Base-by-base conservation (phyloP, 2,797 vertebrate species). In the Pterois miles region DNA sequence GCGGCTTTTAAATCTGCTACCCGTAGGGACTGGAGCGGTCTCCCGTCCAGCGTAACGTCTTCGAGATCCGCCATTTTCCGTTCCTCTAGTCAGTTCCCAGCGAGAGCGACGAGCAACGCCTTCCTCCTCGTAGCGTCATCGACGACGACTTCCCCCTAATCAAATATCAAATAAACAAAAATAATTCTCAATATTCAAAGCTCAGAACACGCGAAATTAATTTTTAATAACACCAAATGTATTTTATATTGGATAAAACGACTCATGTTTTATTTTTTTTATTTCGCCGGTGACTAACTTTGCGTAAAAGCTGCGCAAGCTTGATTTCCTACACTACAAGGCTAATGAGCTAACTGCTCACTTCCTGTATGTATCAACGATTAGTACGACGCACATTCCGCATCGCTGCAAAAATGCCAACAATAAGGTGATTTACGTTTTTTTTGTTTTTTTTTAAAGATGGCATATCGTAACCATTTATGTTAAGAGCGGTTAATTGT, bases 1-100 rank as follows among this genome's bases (percentile, higher is more conserved):
- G 97, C 97, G 78, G 96, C 96, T 92, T 98, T 97, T 76, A 98
- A 91, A 91, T 98, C 97, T 78, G 97, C 97, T 62, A 98, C 97
- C 83, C 97, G 96, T 80, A 98, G 95, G 88, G 96, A 96, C 93
- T 98, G 97, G 81, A 98, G 96, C 95, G 96, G 96, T 95, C 96
- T 97, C 94, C 97, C 97, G 95, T 98, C 97, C 95, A 98, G 96
- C 95, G 96, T 98, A 94, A 98, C 97, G 95, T 98, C 97, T 96
- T 98, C 97, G 94, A 97, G 96, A 91, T 98, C 97, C 96, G 97
- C 97, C 97, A 98, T 98, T 96, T 97, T 98, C 93, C 93, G 74
- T 93, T 95, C 92, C 94, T 95, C 93, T 95, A 82, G 84, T 91
- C 92, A 77, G 89, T 88, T 94, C 91, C 92, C 87, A 90, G 84